Evolutionary conservation across 2,797 vertebrate species (phyloP), one percentile per base, ranked within the genome.

Genomic region (Pagetopsis macropterus): DNA sequence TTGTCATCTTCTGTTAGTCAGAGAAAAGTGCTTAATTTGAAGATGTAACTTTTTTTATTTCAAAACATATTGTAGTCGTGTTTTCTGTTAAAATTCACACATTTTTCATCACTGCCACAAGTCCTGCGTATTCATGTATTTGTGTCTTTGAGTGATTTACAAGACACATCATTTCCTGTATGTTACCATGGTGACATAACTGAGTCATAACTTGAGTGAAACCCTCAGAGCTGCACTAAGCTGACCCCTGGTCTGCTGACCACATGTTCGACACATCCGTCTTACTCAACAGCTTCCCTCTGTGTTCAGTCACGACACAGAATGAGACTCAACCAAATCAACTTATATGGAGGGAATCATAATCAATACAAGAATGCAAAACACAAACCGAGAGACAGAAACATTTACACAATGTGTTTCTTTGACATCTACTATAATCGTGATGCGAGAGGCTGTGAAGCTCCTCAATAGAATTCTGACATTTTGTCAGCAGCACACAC

Each of bases 201-300:
- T 1, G 17, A 52, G 17, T 75, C 65, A 17, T 16, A 71, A 49
- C 51, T 8, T 46, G 17, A 21, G 5, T 63, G 8, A 65, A 72
- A 57, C 40, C 27, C 45, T 56, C 63, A 45, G 9, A 59, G 51
- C 44, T 54, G 51, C 41, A 41, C 56, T 52, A n/a, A 73, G 56
- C 65, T 51, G 64, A 59, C 61, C 70, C 27, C 27, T 61, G 33
- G 70, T 80, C 81, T 89, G 89, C 37, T 16, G 49, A 40, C 77
- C 85, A 90, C 73, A 82, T 91, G 82, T 78, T 83, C 40, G 41
- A 66, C 40, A 23, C 55, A 37, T 46, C 14, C 3, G 17, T 66
- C 51, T 17, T 17, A 61, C 43, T 70, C 41, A 58, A 64, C 48
- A 52, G 70, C 64, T 58, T 62, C 12, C 46, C 10, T 75, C 65